Evolutionary conservation across 2,797 vertebrate genomes (phyloP), one percentile per base, ranked within the genome.

Genomic region (Rhynchonycteris naso): DNA sequence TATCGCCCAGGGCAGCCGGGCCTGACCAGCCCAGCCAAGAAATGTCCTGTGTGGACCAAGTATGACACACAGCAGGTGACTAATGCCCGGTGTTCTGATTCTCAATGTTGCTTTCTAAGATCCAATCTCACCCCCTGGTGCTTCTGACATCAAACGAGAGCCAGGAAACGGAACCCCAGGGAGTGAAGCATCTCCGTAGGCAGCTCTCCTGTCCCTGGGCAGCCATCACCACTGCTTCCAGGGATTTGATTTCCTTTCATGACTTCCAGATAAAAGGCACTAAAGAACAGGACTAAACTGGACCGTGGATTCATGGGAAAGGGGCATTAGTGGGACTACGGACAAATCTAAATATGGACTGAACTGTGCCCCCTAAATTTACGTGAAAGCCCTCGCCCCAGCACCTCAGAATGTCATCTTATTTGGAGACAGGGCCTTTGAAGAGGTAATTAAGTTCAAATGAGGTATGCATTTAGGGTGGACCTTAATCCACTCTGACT

Each of bases 1-100:
- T 10, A 3, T 13, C 30, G 72, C 59, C 81, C 92, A 13, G 2
- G 66, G 15, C 33, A 35, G 68, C 5, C 33, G 1, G 33, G 22
- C 24, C 11, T 2, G 2, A 9, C 7, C 14, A 18, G 56, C 50
- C 80, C 75, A 4, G 33, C 19, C 18, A 24, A 26, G 59, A 82
- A 47, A 81, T 9, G 24, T 0, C 21, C 15, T 4, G 4, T 1
- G 33, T 0, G 2, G 11, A 35, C 10, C 14, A 28, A 28, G 30
- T 0, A 3, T 4, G 54, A 24, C 65, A 10, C 63, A 2, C 18
- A 8, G 43, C 79, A 24, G 82, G 61, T 8, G 21, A 33, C 30
- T 19, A 5, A 58, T 0, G 2, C 13, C 3, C 0, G 1, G 47
- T 0, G 38, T 10, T 61, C 22, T 10, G 21, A 50, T 22, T 65